These are phyloP conservation scores for Willisornis vidua DNA, from an alignment of 2,113 vertebrate species.

Conservation along the genomic window DNA sequence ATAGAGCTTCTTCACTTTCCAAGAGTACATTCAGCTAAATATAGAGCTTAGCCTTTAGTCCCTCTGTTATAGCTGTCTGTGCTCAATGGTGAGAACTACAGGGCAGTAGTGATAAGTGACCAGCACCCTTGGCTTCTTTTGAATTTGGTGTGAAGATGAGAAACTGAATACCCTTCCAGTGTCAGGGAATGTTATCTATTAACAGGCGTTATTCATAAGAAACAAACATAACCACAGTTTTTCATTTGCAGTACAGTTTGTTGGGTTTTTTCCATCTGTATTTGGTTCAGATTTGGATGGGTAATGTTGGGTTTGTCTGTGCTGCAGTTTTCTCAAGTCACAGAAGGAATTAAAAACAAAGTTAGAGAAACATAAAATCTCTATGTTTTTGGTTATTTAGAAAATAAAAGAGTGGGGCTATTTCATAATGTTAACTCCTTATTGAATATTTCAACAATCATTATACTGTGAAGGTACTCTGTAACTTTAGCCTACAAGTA, in stretches of 20 bases:
- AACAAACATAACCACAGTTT: neutral
- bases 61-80: neutral
- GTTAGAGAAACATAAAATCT: neutral
- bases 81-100: neutral
- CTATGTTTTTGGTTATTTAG: neutral
- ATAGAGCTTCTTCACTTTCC: neutral
- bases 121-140: neutral
- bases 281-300: neutral
- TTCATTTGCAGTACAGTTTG: neutral
- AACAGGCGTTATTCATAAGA: neutral
- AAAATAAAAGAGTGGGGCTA: neutral
- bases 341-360: neutral
- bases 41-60: neutral
- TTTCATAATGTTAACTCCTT: neutral
- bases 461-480: neutral
- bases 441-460: neutral
- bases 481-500: neutral
- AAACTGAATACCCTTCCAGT: neutral
- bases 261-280: neutral
- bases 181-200: neutral
- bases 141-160: neutral
- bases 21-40: neutral
- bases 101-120: neutral
- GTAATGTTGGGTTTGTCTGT: neutral
- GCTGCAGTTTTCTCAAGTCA: neutral